Evolutionary conservation across 1,140 invertebrate species (phyloP), one percentile per base, ranked within the genome.

Genomic region (Calycopis cecrops): DNA sequence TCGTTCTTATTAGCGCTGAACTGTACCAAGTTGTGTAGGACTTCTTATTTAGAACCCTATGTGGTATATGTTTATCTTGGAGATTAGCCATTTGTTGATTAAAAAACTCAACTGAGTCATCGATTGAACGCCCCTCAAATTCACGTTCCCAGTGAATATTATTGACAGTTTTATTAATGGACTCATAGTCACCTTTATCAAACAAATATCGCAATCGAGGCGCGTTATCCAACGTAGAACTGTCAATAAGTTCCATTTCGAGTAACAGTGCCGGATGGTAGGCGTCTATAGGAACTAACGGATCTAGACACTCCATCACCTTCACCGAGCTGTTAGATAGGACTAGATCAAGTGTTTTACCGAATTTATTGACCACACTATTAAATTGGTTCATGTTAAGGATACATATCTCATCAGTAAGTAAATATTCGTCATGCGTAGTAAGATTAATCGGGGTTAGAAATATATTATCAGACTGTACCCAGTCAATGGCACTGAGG

Each of bases 291-390:
- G 62, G 62, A 0, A 61, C 56, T 16, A 67, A 44, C 0, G 56
- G 49, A n/a, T 63, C 54, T 12, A 4, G 4, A 47, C 57, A 56
- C 3, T 60, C 48, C 0, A n/a, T 18, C 8, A 67, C 65, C 3
- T 14, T 16, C 4, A 61, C 16, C n/a, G 33, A 1, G 3, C 48
- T 28, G 37, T 57, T 67, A 9, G 57, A 67, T 2, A 63, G 21
- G 0, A 59, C 57, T 28, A 63, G 37, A 12, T 61, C 65, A 1
- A 63, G 16, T n/a, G 59, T 61, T 57, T 49, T 61, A 12, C 49
- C 57, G 10, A 38, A 38, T 1, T 38, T 51, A 57, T 63, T 67
- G 8, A n/a, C 6, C 0, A 61, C 40, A 10, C 33, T 21, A 21
- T 64, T 64, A 33, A 42, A 64, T 17, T 60, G 59, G 17, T 21